A percentile compares a stretch with the other conserved stretches of the same genome.
These are phyloP conservation scores for Mormyrus proboscirostris DNA, from an alignment of 2,797 vertebrate species.

Conservation along the genomic window DNA sequence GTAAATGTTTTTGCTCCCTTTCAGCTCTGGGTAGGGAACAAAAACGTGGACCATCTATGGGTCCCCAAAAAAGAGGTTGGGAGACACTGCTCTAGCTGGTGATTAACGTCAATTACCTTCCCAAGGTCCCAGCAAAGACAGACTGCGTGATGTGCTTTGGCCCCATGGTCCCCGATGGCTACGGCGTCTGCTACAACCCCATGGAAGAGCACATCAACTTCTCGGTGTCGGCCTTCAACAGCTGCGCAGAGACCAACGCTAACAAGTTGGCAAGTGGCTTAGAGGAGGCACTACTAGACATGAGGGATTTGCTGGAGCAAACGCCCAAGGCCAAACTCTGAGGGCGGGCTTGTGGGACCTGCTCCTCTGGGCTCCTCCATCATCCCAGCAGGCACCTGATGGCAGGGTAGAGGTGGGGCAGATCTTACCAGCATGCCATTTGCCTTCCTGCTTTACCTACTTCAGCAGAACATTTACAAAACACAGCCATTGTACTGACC, in stretches of 20 bases:
- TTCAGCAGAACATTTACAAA: constrained; percentile 42
- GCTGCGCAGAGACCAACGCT: constrained; percentile 74
- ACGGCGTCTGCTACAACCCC: constrained; percentile 92
- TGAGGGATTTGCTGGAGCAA: constrained; percentile 71
- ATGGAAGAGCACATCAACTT: constrained; percentile 88
- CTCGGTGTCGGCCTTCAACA: constrained; percentile 84
- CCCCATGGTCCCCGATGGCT: constrained; percentile 81
- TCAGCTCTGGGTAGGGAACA: not conserved
- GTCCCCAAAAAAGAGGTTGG: not conserved
- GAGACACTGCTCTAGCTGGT: not conserved
- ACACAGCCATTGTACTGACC: not conserved
- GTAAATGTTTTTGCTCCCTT: not conserved
- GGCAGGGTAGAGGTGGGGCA: not conserved
- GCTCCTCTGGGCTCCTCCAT: not conserved
- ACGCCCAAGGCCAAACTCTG: constrained; percentile 78
- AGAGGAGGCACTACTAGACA: constrained; percentile 73
- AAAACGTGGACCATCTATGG: not conserved
- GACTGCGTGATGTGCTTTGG: constrained; percentile 88
- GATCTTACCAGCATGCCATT: not conserved
- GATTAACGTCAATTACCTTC: not conserved
- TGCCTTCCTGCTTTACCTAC: not conserved
- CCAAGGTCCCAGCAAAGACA: constrained; percentile 26
- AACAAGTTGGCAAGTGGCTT: constrained; percentile 66
- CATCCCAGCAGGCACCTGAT: not conserved
- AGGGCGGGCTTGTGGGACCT: not conserved